Evolutionary conservation across 35 echinoderm and acorn worm genomes (phyloP).

Genomic region (Lytechinus variegatus): DNA sequence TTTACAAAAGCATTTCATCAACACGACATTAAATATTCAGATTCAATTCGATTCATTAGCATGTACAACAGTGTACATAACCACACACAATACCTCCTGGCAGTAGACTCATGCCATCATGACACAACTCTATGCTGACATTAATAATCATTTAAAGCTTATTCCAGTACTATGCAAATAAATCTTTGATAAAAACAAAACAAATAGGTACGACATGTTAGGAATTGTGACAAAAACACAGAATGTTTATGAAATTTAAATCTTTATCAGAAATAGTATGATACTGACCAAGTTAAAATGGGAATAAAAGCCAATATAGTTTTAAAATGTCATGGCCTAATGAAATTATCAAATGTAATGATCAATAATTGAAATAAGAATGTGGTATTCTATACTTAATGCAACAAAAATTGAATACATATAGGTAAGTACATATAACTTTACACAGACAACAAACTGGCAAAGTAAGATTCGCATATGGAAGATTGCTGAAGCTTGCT

Average conservation of each 20-base stretch:
- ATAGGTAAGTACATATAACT: not conserved
- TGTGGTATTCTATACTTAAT: too few relatives aligned
- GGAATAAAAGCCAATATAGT: too few relatives aligned
- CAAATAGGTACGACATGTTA: not conserved
- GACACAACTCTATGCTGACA: not conserved
- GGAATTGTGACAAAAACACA: not conserved
- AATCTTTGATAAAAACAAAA: not conserved
- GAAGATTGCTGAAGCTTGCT: not conserved
- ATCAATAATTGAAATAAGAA: not conserved
- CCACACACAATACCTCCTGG: not conserved
- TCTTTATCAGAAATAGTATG: not conserved
- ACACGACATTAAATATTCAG: not conserved
- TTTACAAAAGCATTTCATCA: conserved; percentile 23
- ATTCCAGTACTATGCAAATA: conserved; percentile 4
- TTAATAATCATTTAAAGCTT: not conserved
- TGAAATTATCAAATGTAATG: not conserved
- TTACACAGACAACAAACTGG: not conserved
- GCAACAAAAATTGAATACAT: not conserved
- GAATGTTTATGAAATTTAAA: not conserved
- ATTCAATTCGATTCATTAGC: not conserved
- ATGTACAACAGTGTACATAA: not conserved
- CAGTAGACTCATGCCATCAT: not conserved
- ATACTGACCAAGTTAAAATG: too few relatives aligned
- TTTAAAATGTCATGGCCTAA: not conserved
- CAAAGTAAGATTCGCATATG: not conserved